phyloP scores from a whole-genome alignment of 1,140 invertebrate species.

The Saccostrea echinata region DNA sequence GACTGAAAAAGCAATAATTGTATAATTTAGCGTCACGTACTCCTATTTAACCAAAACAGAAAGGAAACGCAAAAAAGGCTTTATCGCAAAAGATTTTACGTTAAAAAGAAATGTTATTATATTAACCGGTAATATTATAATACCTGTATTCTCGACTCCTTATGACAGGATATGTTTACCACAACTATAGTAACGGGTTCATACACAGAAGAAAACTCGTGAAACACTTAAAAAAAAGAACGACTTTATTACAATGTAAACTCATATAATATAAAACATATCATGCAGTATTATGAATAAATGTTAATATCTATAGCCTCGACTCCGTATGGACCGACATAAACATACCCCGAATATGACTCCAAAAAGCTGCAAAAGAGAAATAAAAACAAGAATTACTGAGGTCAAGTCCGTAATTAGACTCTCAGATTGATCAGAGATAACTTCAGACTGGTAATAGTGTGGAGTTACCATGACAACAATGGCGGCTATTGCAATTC shows the following conservation, averaged over 20 bases:
- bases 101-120: too few relatives aligned
- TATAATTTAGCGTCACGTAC: too few relatives aligned
- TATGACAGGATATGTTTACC: too few relatives aligned
- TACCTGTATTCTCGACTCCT: too few relatives aligned
- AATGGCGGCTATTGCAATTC: conserved; percentile 58
- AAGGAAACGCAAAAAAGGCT: too few relatives aligned
- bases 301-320: conserved; percentile 24
- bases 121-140: too few relatives aligned
- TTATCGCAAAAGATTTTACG: too few relatives aligned
- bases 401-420: background rate
- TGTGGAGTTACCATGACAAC: conserved; percentile 62
- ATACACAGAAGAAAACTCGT: background rate
- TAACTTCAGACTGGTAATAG: background rate
- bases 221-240: background rate
- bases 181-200: background rate
- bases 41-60: too few relatives aligned
- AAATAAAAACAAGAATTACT: background rate
- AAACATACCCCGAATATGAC: conserved; percentile 53
- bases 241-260: conserved; percentile 3
- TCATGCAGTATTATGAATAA: background rate
- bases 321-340: conserved; percentile 42
- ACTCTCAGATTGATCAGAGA: background rate
- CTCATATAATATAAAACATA: conserved; percentile 21
- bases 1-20: too few relatives aligned
- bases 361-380: conserved; percentile 55